Evolutionary conservation across 2,113 vertebrate species (phyloP).

Genomic region (Macaca nemestrina): DNA sequence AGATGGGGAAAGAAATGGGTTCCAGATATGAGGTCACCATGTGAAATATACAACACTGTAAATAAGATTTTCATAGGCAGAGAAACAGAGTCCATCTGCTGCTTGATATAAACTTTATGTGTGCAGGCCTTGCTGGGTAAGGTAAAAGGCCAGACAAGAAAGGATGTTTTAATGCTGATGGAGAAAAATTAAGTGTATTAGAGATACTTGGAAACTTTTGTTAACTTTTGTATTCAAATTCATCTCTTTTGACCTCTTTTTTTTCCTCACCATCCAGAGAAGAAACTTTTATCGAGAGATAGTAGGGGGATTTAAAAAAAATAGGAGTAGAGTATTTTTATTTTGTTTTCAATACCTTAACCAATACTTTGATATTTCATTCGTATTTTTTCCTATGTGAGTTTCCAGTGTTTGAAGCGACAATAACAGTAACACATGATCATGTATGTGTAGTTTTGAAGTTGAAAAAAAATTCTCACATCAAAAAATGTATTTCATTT

Average conservation of each 20-base stretch:
- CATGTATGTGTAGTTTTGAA: not conserved
- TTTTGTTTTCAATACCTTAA: constrained; percentile 24
- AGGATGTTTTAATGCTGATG: constrained; percentile 67
- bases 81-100: constrained; percentile 88
- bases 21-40: constrained; percentile 91
- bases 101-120: constrained; percentile 79
- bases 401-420: constrained; percentile 18
- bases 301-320: not conserved
- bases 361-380: not conserved
- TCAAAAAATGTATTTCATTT: not conserved
- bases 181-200: constrained; percentile 62
- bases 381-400: not conserved
- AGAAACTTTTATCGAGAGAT: constrained; percentile 27
- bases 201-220: constrained; percentile 40
- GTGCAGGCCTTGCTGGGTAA: constrained; percentile 70
- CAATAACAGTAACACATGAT: not conserved
- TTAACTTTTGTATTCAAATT: constrained; percentile 33
- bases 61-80: constrained; percentile 88
- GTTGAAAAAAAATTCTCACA: not conserved
- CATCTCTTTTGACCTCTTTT: not conserved
- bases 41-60: constrained; percentile 87
- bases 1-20: constrained; percentile 87
- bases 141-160: constrained; percentile 54
- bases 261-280: not conserved
- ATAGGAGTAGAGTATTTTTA: not conserved